Base-by-base conservation (phyloP, 2,888 invertebrate genomes). In the Nomada flava region DNA sequence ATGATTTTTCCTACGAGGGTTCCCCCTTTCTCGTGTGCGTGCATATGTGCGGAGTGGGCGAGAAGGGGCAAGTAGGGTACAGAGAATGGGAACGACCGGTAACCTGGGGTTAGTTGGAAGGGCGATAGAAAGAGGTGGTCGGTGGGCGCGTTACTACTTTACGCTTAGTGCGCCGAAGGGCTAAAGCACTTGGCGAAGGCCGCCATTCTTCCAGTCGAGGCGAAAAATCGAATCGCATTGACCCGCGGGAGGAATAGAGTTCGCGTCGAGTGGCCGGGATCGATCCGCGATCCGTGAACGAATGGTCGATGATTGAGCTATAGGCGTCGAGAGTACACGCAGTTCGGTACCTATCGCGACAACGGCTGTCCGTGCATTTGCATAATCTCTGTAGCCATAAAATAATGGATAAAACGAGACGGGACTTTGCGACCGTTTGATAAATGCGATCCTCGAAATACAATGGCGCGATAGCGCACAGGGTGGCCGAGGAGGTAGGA, bases 1-100 rank as follows among this genome's bases (percentile, higher is more conserved):
- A 92, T 92, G 92, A 92, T 92, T 93, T 92, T 92, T 92, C 83
- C 91, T 90, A 84, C 85, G 89, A 89, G 89, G 85, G 86, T 85
- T 64, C 76, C 78, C 71, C 76, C 74, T 75, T 79, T 76, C 84
- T 85, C 86, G 13, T 83, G 67, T 18, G 72, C 47, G 57, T 62
- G 73, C 69, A 55, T 59, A 69, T 13, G 69, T 5, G 72, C 52
- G 5, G 10, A 26, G 18, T 23, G 52, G 23, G 62, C 13, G 36
- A 69, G 55, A 62, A 42, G 53, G 29, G 52, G 36, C 59, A 47
- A 63, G 50, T n/a, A 13, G 15, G 9, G 75, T 62, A 23, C 7
- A n/a, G 42, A 2, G 29, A 42, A 74, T 73, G 77, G 70, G 83
- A 83, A 74, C 75, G 84, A 84, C 55, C 50, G 52, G 73, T 60